These are phyloP conservation scores for Poeciliopsis gracilis DNA, from an alignment of 2,797 vertebrate genomes.

Conservation along the genomic window DNA sequence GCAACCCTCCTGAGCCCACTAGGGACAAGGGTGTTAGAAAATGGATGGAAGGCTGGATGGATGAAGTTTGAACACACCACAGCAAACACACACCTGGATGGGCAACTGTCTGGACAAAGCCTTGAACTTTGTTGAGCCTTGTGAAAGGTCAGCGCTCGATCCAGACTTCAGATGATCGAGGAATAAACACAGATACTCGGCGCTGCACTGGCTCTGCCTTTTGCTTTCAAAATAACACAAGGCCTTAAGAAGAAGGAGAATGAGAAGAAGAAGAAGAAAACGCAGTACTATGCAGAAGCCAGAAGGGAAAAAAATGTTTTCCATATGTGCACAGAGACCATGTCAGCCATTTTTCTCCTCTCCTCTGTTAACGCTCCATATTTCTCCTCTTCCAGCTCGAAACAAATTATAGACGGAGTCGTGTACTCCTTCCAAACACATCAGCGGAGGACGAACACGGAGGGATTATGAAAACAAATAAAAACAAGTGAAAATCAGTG, in stretches of 20 bases:
- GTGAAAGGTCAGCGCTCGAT: constrained; percentile 1
- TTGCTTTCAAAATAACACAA: constrained; percentile 39
- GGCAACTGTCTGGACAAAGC: neutral
- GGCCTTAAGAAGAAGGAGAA: constrained; percentile 11
- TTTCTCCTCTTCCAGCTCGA: constrained; percentile 70
- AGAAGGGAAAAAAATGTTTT: constrained; percentile 75
- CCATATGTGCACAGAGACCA: constrained; percentile 77
- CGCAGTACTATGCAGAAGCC: constrained; percentile 53
- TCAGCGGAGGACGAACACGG: constrained; percentile 69
- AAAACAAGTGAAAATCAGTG: constrained; percentile 82
- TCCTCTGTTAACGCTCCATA: constrained; percentile 73
- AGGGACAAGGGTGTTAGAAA: no score
- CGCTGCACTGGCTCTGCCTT: constrained; percentile 5
- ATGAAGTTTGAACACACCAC: neutral
- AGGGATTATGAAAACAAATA: constrained; percentile 83
- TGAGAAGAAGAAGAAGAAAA: constrained; percentile 8
- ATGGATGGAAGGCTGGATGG: no score
- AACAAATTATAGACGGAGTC: constrained; percentile 82
- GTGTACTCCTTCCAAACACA: constrained; percentile 80
- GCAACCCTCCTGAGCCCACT: no score
- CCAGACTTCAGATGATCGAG: constrained; percentile 8
- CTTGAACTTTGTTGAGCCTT: neutral
- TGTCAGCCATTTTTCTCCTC: constrained; percentile 65
- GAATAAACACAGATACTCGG: neutral
- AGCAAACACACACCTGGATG: constrained; percentile 13